Base-by-base conservation (phyloP, 2,797 vertebrate genomes). In the Danio kyathit region DNA sequence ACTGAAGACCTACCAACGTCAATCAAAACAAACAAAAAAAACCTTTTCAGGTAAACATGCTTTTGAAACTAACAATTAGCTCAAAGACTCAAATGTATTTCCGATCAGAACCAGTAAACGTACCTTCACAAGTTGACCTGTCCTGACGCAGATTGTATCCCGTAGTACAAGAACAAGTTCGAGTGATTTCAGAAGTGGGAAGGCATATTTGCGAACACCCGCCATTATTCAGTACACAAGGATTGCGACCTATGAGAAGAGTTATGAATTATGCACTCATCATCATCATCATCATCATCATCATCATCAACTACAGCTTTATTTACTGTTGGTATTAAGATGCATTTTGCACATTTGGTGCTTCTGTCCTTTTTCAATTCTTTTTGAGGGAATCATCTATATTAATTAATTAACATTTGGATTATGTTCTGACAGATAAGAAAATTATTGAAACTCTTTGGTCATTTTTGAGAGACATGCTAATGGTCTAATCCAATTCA, bases 171-270 rank as follows among this genome's bases (percentile, higher is more conserved):
- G 93, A 89, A 65, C 96, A 96, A 0, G 91, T 94, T 13, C 94
- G 92, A 13, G 91, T 94, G 14, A 83, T 93, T 89, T 96, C 95
- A 9, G 96, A 96, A 3, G 94, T 95, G 57, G 95, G 95, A 74
- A 96, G 88, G 74, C 96, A 96, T 60, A 96, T 93, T 78, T 96
- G 96, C 75, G 95, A 95, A 81, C 95, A 96, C 10, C 95, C 95
- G 16, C 96, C 95, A 1, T 96, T 96, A 79, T 93, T 95, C 7
- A 16, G 19, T 5, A 64, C 3, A 13, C 80, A 76, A 11, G 29
- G 29, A 56, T 71, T 82, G 12, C 66, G 64, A 71, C 73, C 80
- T 76, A 38, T 4, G 2, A 63, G 48, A 7, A 46, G 14, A 67
- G 41, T 7, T 17, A 56, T 13, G 14, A 57, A 73, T 29, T 56